A percentile compares a stretch with the other conserved stretches of the same genome.
Conservation (phyloP, 2,888 invertebrate species). For the Bugulina stolonifera region DNA sequence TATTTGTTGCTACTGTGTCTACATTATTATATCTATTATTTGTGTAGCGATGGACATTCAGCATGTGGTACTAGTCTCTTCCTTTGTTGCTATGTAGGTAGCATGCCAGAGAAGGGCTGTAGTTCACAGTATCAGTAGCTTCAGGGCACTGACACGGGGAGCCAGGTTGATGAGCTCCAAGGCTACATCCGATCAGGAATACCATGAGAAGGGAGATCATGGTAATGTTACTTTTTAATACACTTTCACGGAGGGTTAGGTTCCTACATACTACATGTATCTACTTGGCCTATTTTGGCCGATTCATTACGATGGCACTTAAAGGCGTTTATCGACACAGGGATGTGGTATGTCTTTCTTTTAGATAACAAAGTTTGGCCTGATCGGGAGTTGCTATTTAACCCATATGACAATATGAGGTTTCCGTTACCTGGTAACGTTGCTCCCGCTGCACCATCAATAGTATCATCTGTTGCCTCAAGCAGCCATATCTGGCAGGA, state of each 20-base stretch:
- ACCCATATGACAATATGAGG: conserved; percentile 4
- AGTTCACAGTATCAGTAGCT: background rate
- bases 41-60: too few relatives aligned
- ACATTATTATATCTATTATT: too few relatives aligned
- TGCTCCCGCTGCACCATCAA: background rate
- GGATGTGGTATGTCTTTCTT: too few relatives aligned
- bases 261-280: too few relatives aligned
- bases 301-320: too few relatives aligned
- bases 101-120: background rate
- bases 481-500: background rate
- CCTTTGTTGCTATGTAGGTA: too few relatives aligned
- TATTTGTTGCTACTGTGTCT: too few relatives aligned
- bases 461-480: background rate
- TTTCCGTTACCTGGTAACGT: conserved; percentile 18
- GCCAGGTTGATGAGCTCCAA: background rate
- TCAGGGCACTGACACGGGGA: background rate
- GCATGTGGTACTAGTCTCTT: too few relatives aligned
- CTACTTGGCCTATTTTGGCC: too few relatives aligned
- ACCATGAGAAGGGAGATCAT: conserved; percentile 12
- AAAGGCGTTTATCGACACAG: too few relatives aligned
- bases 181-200: background rate
- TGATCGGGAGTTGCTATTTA: background rate
- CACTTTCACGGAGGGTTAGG: too few relatives aligned
- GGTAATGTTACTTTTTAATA: background rate
- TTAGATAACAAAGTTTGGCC: conserved; percentile 16